A percentile compares a stretch with the other conserved stretches of the same genome.
Evolutionary conservation across 2,113 vertebrate species (phyloP).

Genomic region (Platysteira castanea): DNA sequence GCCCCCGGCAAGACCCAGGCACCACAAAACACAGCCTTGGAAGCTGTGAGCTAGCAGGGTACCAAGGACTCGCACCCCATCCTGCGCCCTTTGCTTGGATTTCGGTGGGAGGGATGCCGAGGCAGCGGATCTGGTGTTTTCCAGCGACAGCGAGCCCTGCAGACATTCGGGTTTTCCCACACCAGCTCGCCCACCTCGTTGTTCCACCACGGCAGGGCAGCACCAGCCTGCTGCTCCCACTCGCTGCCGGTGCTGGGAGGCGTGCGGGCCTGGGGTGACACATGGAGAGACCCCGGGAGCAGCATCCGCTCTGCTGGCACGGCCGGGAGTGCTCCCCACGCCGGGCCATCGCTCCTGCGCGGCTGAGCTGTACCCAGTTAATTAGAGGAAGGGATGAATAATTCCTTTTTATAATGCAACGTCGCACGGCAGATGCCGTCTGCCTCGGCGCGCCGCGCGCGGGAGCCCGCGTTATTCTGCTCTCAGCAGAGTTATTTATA

Average conservation of each 20-base stretch:
- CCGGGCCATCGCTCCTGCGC: background rate
- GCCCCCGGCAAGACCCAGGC: background rate
- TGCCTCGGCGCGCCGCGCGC: constrained; percentile 43
- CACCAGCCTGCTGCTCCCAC: background rate
- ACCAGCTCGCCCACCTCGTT: background rate
- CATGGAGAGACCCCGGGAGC: background rate
- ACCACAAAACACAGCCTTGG: background rate
- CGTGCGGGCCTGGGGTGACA: rapidly evolving
- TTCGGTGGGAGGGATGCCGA: background rate
- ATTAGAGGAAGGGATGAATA: constrained; percentile 71
- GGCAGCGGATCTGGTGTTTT: background rate
- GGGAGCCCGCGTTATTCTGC: constrained; percentile 50
- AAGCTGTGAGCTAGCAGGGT: rapidly evolving
- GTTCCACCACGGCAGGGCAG: background rate
- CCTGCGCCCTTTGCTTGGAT: background rate
- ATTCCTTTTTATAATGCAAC: constrained; percentile 68
- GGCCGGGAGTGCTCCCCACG: background rate
- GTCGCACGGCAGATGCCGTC: constrained; percentile 46
- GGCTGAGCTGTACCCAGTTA: constrained; percentile 21
- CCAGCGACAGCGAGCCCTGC: background rate
- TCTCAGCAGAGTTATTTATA: constrained; percentile 73
- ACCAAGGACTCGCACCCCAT: background rate
- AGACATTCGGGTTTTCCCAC: background rate
- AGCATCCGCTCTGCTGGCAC: background rate
- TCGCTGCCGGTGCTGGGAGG: background rate